phyloP scores from a whole-genome alignment of 2,888 invertebrate genomes.

The Matsumyia berberina region DNA sequence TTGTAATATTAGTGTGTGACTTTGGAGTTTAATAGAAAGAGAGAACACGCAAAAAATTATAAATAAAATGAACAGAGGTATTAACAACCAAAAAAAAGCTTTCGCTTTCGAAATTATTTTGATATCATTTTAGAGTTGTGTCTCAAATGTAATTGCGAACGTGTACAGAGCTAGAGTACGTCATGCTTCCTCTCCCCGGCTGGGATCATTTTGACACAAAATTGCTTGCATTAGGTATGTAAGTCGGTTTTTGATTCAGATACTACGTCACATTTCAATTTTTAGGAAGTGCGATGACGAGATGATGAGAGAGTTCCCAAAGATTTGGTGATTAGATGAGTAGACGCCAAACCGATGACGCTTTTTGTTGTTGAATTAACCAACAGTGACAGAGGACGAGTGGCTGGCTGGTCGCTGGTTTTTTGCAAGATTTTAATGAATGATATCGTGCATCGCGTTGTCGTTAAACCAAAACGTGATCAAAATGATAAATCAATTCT shows the following conservation, averaged over 20 bases:
- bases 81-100: slow-evolving; percentile 41
- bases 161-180: background rate
- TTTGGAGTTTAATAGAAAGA: slow-evolving; percentile 44
- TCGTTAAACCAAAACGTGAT: slow-evolving; percentile 10
- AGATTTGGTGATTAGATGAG: slow-evolving; percentile 17
- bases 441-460: slow-evolving; percentile 19
- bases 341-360: background rate
- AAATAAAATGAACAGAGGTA: slow-evolving; percentile 35
- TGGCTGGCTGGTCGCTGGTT: slow-evolving; percentile 18
- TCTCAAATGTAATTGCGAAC: slow-evolving; percentile 46
- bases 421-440: slow-evolving; percentile 38
- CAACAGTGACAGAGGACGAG: background rate
- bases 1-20: slow-evolving; percentile 64
- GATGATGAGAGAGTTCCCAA: slow-evolving; percentile 6
- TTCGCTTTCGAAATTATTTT: slow-evolving; percentile 69
- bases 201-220: too few relatives aligned
- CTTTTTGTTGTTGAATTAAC: slow-evolving; percentile 10
- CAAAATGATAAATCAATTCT: slow-evolving; percentile 23
- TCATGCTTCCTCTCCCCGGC: too few relatives aligned
- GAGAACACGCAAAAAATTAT: slow-evolving; percentile 3
- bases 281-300: slow-evolving; percentile 17
- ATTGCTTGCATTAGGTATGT: slow-evolving; percentile 12
- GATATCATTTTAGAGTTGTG: slow-evolving; percentile 27
- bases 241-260: background rate
- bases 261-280: slow-evolving; percentile 27